Evolutionary conservation across 2,797 vertebrate genomes (phyloP).

Genomic region (Oreochromis mossambicus): DNA sequence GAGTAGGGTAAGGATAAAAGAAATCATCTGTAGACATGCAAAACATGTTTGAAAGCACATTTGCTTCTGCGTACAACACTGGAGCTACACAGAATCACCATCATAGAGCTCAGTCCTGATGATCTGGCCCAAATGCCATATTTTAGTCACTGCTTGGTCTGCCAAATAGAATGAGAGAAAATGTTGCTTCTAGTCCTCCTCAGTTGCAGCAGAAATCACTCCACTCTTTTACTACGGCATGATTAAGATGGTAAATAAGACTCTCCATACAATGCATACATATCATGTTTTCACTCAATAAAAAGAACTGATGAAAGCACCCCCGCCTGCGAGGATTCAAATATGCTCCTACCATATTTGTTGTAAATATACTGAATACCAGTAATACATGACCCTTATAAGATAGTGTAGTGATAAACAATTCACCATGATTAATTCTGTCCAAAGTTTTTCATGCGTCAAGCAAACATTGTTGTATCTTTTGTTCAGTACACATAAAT

Average conservation of each 20-base stretch:
- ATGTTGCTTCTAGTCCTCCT: neutral
- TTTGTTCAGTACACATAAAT: neutral
- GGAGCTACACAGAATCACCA: neutral
- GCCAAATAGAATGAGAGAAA: neutral
- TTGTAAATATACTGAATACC: neutral
- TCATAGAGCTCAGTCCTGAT: neutral
- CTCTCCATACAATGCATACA: neutral
- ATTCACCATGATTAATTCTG: neutral
- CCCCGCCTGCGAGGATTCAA: neutral
- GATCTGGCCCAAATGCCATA: neutral
- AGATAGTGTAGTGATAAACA: neutral
- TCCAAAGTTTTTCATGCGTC: neutral
- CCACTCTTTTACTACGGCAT: neutral
- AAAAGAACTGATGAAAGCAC: neutral
- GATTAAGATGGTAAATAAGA: neutral
- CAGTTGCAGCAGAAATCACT: neutral
- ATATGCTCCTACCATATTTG: neutral
- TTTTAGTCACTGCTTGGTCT: neutral
- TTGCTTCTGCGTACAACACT: neutral
- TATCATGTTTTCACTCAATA: neutral
- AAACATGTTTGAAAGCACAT: neutral
- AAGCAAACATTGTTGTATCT: neutral
- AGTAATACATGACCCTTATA: neutral
- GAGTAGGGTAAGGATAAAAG: neutral
- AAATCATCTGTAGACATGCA: neutral